A percentile compares a stretch with the other conserved stretches of the same genome.
phyloP scores from a whole-genome alignment of 2,797 vertebrate species.

The Phoxinus dragarum region DNA sequence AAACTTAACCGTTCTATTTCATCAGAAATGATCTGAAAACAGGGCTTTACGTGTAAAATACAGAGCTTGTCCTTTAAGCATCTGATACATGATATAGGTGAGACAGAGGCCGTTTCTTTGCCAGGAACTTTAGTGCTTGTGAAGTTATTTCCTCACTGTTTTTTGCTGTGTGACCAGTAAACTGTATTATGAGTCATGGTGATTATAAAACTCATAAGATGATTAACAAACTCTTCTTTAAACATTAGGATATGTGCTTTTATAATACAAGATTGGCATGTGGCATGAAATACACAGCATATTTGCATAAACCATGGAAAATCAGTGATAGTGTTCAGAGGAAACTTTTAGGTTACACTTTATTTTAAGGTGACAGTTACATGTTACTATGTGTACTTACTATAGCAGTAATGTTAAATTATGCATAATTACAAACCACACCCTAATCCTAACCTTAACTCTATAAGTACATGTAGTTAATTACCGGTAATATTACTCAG shows the following conservation, averaged over 20 bases:
- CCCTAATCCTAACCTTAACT: too few relatives aligned
- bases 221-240: conserved; percentile 5
- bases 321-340: background rate
- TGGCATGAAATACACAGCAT: background rate
- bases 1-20: too few relatives aligned
- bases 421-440: too few relatives aligned
- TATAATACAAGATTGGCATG: background rate
- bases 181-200: background rate
- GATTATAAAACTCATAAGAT: background rate
- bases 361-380: too few relatives aligned
- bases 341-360: background rate
- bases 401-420: too few relatives aligned
- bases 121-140: background rate
- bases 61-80: background rate
- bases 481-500: too few relatives aligned
- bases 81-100: background rate
- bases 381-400: too few relatives aligned
- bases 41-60: too few relatives aligned
- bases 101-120: background rate
- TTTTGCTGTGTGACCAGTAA: background rate
- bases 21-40: too few relatives aligned
- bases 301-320: background rate
- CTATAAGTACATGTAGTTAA: too few relatives aligned
- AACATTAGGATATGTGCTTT: background rate
- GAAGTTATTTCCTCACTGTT: background rate